These are phyloP conservation scores for Lasioglossum calceatum DNA, from an alignment of 2,888 invertebrate genomes.

Conservation along the genomic window DNA sequence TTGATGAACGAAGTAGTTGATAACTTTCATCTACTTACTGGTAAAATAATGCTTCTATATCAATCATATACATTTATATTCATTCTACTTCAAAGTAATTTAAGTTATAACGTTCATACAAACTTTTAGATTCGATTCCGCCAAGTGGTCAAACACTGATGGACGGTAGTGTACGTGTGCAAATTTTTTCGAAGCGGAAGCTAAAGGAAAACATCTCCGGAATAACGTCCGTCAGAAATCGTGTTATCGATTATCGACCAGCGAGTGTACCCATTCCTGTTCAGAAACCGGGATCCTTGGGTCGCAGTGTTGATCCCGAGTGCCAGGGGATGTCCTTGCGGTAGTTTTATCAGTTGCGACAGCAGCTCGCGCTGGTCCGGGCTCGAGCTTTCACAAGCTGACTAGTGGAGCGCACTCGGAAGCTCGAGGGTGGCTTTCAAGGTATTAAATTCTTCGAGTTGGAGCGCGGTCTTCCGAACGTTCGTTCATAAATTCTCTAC, in stretches of 20 bases:
- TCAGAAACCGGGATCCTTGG: neutral
- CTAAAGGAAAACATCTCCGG: neutral
- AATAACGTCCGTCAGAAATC: neutral
- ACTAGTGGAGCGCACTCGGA: neutral
- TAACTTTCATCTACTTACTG: too few relatives aligned
- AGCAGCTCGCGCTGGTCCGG: neutral
- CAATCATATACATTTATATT: too few relatives aligned
- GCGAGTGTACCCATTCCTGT: neutral
- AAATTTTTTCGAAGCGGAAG: neutral
- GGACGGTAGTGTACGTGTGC: too few relatives aligned
- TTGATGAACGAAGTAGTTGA: too few relatives aligned
- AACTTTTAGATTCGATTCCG: too few relatives aligned
- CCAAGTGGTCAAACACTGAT: too few relatives aligned
- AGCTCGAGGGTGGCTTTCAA: neutral
- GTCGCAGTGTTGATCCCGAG: neutral
- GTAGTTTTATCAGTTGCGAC: conserved; percentile 16
- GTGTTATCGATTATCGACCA: neutral
- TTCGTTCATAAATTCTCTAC: neutral
- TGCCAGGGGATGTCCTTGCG: conserved; percentile 51
- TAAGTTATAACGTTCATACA: too few relatives aligned
- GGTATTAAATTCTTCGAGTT: conserved; percentile 5
- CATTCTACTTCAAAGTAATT: too few relatives aligned
- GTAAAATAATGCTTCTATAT: too few relatives aligned
- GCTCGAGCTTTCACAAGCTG: neutral
- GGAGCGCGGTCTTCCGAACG: neutral